Evolutionary conservation across 2,113 vertebrate species (phyloP), one percentile per base, ranked within the genome.

Genomic region (Ictidomys tridecemlineatus): DNA sequence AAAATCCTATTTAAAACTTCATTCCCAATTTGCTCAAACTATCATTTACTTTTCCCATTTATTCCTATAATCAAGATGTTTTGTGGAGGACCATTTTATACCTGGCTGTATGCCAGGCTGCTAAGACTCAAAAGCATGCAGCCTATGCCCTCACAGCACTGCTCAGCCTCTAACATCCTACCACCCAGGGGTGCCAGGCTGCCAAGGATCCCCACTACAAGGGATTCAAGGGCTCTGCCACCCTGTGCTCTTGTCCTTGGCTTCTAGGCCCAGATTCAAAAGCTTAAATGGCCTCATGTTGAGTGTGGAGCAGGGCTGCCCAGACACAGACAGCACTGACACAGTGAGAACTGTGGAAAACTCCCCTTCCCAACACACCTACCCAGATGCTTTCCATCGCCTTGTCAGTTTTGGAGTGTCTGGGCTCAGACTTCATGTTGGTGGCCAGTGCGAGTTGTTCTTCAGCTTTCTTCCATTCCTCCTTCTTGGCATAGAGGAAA

Each of bases 381-480:
- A 99, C 99, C 99, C 99, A 98, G 83, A 99, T 98, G 20, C 99
- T 98, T 79, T 99, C 99, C 98, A 99, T 98, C 0, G 99, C 99
- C 92, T 91, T 99, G 96, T 99, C 99, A 0, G 99, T 99, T 96
- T 98, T 98, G 76, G 97, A 99, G 77, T 99, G 99, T 89, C 99
- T 99, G 58, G 98, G 79, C 30, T 99, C 99, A 0, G 98, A 99
- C 97, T 99, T 99, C 98, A 99, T 98, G 93, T 97, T 98, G 1
- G 98, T 96, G 14, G 99, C 99, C 97, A 98, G 58, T 0, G 98
- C 97, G 20, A 99, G 98, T 90, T 98, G 98, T 85, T 99, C 98
- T 93, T 99, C 99, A 4, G 99, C 99, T 76, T 99, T 99, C 90
- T 99, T 98, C 99, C 99, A 99, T 79, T 99, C 98, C 30, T 98